phyloP scores from a whole-genome alignment of 2,888 invertebrate genomes.

The Odontothrips loti region DNA sequence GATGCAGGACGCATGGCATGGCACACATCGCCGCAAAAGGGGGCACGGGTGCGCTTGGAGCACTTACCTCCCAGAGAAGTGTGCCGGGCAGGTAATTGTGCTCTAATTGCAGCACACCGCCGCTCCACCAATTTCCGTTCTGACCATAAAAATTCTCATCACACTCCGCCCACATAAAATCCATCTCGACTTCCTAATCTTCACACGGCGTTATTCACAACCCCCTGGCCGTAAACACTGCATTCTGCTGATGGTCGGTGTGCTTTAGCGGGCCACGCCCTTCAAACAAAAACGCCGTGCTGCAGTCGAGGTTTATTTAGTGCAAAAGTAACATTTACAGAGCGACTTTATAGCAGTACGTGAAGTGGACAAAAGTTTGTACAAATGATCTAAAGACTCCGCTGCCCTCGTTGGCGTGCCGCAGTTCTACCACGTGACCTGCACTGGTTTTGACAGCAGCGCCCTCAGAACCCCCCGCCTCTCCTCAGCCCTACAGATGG shows the following conservation, averaged over 20 bases:
- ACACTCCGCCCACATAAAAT: conserved; percentile 5
- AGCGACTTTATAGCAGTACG: too few relatives aligned
- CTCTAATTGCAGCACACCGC: conserved; percentile 2
- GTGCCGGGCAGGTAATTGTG: neutral
- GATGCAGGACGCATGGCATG: too few relatives aligned
- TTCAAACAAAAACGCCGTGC: neutral
- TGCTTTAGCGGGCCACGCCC: neutral
- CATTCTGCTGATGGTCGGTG: neutral
- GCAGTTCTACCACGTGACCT: too few relatives aligned
- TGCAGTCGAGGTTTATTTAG: neutral
- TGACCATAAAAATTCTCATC: conserved; percentile 20
- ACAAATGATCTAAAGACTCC: too few relatives aligned
- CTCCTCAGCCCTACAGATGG: too few relatives aligned
- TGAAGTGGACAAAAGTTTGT: too few relatives aligned
- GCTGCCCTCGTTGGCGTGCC: too few relatives aligned
- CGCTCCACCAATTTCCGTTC: conserved; percentile 19
- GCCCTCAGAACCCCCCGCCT: too few relatives aligned
- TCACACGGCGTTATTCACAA: neutral
- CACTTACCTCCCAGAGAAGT: conserved; percentile 18
- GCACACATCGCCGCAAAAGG: too few relatives aligned
- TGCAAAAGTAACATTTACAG: too few relatives aligned
- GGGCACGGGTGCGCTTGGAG: neutral
- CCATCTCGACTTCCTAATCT: neutral
- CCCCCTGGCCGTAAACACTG: neutral
- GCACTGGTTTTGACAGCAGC: too few relatives aligned